These are phyloP conservation scores for Sturnus vulgaris DNA, from an alignment of 2,113 vertebrate genomes.

Conservation along the genomic window DNA sequence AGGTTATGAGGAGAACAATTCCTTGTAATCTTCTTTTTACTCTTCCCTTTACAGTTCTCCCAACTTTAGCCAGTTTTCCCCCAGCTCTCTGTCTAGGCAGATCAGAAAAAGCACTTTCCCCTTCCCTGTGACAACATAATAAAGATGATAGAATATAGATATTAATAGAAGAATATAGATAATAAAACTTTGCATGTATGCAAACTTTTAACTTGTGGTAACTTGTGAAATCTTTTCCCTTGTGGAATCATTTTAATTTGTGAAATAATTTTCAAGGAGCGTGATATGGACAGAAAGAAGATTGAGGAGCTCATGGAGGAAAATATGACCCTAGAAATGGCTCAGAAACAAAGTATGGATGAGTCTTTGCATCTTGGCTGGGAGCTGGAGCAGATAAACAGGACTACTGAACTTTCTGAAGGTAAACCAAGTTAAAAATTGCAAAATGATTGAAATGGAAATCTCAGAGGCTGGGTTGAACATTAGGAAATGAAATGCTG, in stretches of 20 bases:
- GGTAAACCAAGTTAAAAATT: slow-evolving; percentile 66
- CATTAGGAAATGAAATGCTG: background rate
- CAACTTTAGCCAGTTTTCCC: background rate
- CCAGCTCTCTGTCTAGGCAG: background rate
- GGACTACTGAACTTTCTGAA: slow-evolving; percentile 89
- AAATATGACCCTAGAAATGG: slow-evolving; percentile 95
- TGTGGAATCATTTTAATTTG: background rate
- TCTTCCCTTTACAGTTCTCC: background rate
- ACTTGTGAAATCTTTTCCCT: background rate
- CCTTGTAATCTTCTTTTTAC: background rate
- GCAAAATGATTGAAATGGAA: background rate
- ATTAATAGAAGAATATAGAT: background rate
- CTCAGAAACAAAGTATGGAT: slow-evolving; percentile 99
- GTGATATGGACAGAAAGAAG: slow-evolving; percentile 94
- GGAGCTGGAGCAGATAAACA: slow-evolving; percentile 96
- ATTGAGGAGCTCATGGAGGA: slow-evolving; percentile 97
- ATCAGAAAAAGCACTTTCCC: background rate
- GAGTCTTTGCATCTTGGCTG: slow-evolving; percentile 97
- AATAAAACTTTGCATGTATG: background rate
- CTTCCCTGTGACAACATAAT: background rate
- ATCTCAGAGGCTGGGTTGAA: background rate
- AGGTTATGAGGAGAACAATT: background rate
- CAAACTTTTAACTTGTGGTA: background rate
- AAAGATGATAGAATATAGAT: background rate
- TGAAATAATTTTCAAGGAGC: slow-evolving; percentile 77